Base-by-base conservation (phyloP, 2,113 vertebrate genomes). In the Melanostigma gelatinosum region DNA sequence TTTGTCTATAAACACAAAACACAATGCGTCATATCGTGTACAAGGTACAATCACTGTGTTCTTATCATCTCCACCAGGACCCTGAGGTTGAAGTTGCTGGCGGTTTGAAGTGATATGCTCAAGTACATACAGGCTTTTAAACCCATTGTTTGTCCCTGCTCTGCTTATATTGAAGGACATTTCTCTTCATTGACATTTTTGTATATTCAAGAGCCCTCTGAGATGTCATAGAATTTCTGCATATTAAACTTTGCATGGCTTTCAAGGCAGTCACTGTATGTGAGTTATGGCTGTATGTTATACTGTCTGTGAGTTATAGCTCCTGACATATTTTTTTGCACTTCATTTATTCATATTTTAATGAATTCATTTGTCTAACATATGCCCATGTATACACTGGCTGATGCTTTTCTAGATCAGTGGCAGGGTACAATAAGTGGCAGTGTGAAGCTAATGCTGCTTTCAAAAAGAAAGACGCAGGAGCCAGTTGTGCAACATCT, bases 1-100 rank as follows among this genome's bases (percentile, higher is more conserved):
- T 79, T 94, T 94, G 65, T 91, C 94, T 95, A 54, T 9, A 32
- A 78, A 72, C 48, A 65, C 24, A 77, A 77, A 46, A 48, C 12
- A 27, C 20, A 29, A n/a, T 0, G 29, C 11, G 22, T 77, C 27
- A 61, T 4, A 66, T 22, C 34, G 36, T 18, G 13, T 40, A 27
- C 1, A 10, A 27, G 44, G 32, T 32, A 18, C 46, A 57, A 70
- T 81, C 2, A 9, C 4, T 24, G 27, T 24, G n/a, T 60, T 65
- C 46, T 44, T n/a, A 32, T 12, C 16, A 27, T 42, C 18, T 44
- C 54, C 8, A 16, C 9, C 1, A 38, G 52, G n/a, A 70, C 54
- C 75, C 36, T 24, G 7, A 38, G 36, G 44, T 44, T 65, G 8
- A 77, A 48, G 44, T 32, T 2, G 1, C 0, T 29, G 29, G 4